phyloP scores from a whole-genome alignment of 1,140 invertebrate genomes.

The Bombus difficillimus region DNA sequence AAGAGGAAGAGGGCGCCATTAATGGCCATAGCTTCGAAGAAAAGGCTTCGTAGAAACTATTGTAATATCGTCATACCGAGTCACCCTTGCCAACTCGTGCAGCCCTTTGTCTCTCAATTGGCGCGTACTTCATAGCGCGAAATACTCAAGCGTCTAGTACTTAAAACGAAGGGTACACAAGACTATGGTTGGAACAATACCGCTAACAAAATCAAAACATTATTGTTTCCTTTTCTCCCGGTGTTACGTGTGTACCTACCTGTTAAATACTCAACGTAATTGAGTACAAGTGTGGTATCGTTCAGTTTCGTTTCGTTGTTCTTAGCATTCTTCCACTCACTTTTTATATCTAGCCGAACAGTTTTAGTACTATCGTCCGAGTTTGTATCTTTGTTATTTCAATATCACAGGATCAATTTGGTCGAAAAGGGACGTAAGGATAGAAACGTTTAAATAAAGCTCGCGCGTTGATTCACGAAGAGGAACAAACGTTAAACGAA shows the following conservation, averaged over 20 bases:
- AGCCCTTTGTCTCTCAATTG: conserved; percentile 68
- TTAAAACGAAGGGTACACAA: conserved; percentile 49
- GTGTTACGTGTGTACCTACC: neutral
- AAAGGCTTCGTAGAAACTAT: conserved; percentile 68
- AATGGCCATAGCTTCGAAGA: conserved; percentile 64
- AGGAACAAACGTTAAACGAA: neutral
- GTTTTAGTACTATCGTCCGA: too few relatives aligned
- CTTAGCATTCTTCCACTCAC: too few relatives aligned
- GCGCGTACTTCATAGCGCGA: conserved; percentile 60
- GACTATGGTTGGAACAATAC: conserved; percentile 44
- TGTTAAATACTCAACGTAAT: conserved; percentile 3
- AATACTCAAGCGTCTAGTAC: conserved; percentile 53
- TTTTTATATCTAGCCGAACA: neutral
- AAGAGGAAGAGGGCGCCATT: conserved; percentile 41
- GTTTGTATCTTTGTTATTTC: too few relatives aligned
- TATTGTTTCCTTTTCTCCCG: conserved; percentile 38
- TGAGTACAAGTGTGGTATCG: conserved; percentile 6
- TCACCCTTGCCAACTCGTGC: conserved; percentile 69
- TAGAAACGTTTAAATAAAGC: neutral
- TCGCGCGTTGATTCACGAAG: neutral
- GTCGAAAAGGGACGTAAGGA: neutral
- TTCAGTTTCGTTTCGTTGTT: neutral
- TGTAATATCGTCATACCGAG: conserved; percentile 68
- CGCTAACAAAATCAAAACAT: conserved; percentile 65
- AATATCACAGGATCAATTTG: too few relatives aligned